Percentiles rank a stretch among this genome's conserved stretches.
phyloP scores from a whole-genome alignment of 92 coral and sea anemone species.

The Montipora capitata region DNA sequence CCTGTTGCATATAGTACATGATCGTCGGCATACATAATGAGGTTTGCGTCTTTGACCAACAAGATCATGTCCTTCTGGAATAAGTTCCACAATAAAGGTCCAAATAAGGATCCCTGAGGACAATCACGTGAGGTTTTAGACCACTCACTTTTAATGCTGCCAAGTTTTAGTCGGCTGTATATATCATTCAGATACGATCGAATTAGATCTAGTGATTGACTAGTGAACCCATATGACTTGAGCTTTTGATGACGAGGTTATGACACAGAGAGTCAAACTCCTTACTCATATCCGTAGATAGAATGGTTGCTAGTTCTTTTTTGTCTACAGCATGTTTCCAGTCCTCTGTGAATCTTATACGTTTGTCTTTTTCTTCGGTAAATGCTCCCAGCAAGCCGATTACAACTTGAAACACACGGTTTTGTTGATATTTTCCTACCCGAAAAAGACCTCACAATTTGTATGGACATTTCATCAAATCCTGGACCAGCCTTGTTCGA shows the following conservation, averaged over 20 bases:
- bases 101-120: slow-evolving; percentile 36
- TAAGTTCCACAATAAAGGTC: too few species aligned
- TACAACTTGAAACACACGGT: background rate
- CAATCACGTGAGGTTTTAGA: slow-evolving; percentile 4
- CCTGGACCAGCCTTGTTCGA: slow-evolving; percentile 14
- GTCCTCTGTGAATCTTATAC: background rate
- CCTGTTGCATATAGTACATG: too few species aligned
- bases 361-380: too few species aligned
- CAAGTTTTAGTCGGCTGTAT: background rate
- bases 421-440: background rate
- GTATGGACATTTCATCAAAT: slow-evolving; percentile 20
- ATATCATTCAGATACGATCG: background rate
- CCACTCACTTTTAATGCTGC: slow-evolving; percentile 20
- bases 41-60: too few species aligned
- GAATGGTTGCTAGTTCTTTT: slow-evolving; percentile 13
- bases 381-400: too few species aligned
- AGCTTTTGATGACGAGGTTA: slow-evolving; percentile 16
- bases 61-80: too few species aligned
- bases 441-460: slow-evolving; percentile 3
- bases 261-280: background rate
- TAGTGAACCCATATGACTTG: slow-evolving; percentile 29
- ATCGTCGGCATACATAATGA: too few species aligned
- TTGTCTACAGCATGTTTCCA: slow-evolving; percentile 40
- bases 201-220: background rate
- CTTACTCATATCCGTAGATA: background rate